A percentile compares a stretch with the other conserved stretches of the same genome.
Evolutionary conservation across 2,888 invertebrate species (phyloP).

Genomic region (Ypsolopha sequella): DNA sequence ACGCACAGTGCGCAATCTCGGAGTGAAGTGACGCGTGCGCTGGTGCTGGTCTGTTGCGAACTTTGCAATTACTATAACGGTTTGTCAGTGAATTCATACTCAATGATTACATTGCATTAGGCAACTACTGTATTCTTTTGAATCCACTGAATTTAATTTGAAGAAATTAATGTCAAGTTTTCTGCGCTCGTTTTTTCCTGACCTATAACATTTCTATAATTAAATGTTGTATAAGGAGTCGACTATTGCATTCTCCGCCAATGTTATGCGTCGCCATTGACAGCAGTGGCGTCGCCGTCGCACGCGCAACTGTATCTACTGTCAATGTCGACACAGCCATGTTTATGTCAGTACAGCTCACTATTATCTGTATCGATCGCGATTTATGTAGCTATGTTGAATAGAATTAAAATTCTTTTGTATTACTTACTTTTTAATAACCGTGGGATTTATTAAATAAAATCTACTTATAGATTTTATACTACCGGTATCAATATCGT

Average conservation of each 20-base stretch:
- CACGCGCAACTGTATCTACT: neutral
- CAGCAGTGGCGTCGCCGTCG: neutral
- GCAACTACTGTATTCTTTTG: too few relatives aligned
- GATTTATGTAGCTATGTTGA: conserved; percentile 15
- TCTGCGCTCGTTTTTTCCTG: too few relatives aligned
- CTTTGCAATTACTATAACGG: neutral
- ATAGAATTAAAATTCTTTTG: conserved; percentile 3
- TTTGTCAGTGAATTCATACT: neutral
- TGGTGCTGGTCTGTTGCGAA: neutral
- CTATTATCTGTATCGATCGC: conserved; percentile 12
- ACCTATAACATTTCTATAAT: too few relatives aligned
- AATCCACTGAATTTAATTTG: too few relatives aligned
- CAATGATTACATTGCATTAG: neutral
- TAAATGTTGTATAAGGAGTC: too few relatives aligned
- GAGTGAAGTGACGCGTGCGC: neutral
- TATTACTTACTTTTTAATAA: neutral
- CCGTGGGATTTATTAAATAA: neutral
- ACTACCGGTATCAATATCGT: too few relatives aligned
- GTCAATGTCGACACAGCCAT: conserved; percentile 10
- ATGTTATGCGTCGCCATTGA: neutral
- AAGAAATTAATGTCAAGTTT: too few relatives aligned
- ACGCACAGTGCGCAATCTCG: conserved; percentile 6
- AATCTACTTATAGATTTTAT: neutral
- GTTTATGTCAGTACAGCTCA: conserved; percentile 15
- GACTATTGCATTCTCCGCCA: too few relatives aligned